A percentile compares a stretch with the other conserved stretches of the same genome.
These are phyloP conservation scores for Neodiprion virginianus DNA, from an alignment of 1,140 invertebrate genomes.

Conservation along the genomic window DNA sequence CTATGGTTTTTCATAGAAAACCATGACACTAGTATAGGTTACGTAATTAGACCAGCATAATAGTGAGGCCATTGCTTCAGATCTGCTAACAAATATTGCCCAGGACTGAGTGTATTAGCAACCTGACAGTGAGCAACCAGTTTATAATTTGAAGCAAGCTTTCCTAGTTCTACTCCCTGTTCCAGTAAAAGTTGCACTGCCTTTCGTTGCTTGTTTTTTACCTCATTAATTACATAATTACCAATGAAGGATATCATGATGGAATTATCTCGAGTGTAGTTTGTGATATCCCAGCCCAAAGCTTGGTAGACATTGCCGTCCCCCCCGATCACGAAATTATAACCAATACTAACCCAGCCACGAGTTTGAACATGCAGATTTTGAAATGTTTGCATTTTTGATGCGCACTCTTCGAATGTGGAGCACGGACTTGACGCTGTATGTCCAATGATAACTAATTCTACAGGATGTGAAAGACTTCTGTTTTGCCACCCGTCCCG, in stretches of 20 bases:
- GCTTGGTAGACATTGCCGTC: slow-evolving; percentile 59
- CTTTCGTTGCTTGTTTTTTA: not conserved
- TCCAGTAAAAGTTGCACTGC: not conserved
- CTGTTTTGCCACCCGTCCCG: not conserved
- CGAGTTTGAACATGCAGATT: slow-evolving; percentile 40
- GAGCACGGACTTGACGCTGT: slow-evolving; percentile 39
- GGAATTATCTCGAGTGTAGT: slow-evolving; percentile 46
- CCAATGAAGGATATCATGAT: slow-evolving; percentile 32
- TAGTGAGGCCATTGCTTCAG: slow-evolving; percentile 7
- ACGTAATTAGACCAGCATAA: not conserved
- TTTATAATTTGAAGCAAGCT: not conserved
- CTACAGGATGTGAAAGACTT: slow-evolving; percentile 41
- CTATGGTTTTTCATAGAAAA: no score
- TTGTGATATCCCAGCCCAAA: slow-evolving; percentile 54
- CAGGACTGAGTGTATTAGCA: not conserved
- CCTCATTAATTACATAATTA: slow-evolving; percentile 3
- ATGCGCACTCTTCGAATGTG: slow-evolving; percentile 44
- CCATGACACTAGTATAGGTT: no score
- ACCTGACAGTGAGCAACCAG: not conserved
- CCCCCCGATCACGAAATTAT: slow-evolving; percentile 59
- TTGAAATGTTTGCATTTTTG: slow-evolving; percentile 54
- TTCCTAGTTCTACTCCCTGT: not conserved
- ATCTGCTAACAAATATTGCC: not conserved
- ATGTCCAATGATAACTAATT: slow-evolving; percentile 58
- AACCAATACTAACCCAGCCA: slow-evolving; percentile 20